These are phyloP conservation scores for Strigamia transsilvanica DNA, from an alignment of 2,888 invertebrate genomes.

Conservation along the genomic window DNA sequence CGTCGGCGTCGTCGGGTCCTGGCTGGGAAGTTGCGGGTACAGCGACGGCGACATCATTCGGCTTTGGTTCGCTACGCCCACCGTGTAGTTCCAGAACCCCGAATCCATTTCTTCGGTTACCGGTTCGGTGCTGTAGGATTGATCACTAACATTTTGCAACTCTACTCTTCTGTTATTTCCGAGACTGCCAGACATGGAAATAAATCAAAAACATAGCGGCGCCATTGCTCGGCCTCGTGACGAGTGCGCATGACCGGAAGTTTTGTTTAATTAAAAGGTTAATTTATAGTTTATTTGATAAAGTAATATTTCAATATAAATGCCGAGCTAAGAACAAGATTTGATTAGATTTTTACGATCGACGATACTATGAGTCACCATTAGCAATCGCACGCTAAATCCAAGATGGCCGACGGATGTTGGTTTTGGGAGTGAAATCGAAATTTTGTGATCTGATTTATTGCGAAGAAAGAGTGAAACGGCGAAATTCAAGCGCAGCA, in stretches of 20 bases:
- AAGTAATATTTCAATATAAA: no score
- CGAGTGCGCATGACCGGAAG: background rate
- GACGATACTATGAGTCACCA: no score
- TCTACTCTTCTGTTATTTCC: background rate
- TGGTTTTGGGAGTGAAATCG: background rate
- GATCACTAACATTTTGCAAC: background rate
- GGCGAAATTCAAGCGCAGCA: background rate
- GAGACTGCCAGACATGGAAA: background rate
- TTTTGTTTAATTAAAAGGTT: background rate
- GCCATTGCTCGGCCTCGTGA: no score
- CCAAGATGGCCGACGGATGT: constrained; percentile 18
- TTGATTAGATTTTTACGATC: background rate
- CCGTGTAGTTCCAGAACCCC: background rate
- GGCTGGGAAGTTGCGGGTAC: background rate
- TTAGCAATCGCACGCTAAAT: background rate
- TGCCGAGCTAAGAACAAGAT: no score
- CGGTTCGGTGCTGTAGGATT: background rate
- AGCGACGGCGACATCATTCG: background rate
- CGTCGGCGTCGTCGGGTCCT: background rate
- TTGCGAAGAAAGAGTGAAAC: no score
- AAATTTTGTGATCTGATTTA: background rate
- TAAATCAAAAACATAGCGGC: background rate
- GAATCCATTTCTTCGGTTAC: constrained; percentile 11
- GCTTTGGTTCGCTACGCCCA: background rate
- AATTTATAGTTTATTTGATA: no score